Base-by-base conservation (phyloP, 2,888 invertebrate species). In the Microctonus brassicae region DNA sequence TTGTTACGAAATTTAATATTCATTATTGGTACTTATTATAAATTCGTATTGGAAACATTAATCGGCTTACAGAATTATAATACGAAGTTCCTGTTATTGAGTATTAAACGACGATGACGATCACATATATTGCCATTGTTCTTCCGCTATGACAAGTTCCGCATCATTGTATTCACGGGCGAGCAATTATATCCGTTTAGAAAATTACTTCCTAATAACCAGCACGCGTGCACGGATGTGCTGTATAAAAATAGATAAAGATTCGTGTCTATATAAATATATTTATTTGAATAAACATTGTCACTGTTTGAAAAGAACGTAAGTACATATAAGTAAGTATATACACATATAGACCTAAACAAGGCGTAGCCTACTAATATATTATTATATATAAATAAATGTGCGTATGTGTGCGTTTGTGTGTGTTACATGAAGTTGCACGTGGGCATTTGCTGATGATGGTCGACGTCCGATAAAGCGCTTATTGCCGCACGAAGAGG, bases 181-280 rank as follows among this genome's bases (percentile, higher is more conserved):
- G 85, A 79, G 85, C 79, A 85, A 84, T 84, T 83, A 81, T 81
- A 79, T 82, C 82, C 81, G 82, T 82, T 85, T 83, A 81, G 81
- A 79, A 82, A 77, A 69, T 26, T 64, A 61, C 52, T 58, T 68
- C 65, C 64, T 53, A 55, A 61, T 52, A 39, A 63, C 63, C 66
- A 69, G 75, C 68, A 70, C 73, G 74, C 79, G 78, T 77, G 76
- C 75, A 75, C 83, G 84, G 82, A 86, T 83, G 80, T 82, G 83
- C 83, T 83, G 84, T 77, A 77, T 70, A 58, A 68, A 68, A 60
- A 22, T 42, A 42, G 20, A 36, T n/a, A n/a, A 11, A 39, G 20
- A 47, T n/a, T 17, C 22, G 63, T 47, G 26, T 47, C n/a, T 29
- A 52, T 47, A 47, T 47, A 47, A 47, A 47, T n/a, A 47, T n/a